Conservation (phyloP, 1,140 invertebrate genomes). For the Asbolus verrucosus region DNA sequence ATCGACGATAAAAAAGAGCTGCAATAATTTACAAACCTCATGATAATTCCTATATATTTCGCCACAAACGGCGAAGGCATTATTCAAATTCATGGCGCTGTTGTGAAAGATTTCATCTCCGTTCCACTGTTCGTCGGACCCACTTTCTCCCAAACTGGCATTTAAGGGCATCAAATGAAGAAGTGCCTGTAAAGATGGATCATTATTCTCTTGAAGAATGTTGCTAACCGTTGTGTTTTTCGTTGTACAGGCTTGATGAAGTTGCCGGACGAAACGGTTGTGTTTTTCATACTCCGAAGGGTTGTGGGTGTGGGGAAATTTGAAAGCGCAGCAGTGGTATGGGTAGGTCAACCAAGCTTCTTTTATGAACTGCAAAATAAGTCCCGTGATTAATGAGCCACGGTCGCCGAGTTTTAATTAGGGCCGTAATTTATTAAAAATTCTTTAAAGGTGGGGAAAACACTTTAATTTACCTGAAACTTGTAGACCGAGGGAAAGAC, state of each 20-base stretch:
- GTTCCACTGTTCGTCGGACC: constrained; percentile 52
- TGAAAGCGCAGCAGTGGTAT: constrained; percentile 91
- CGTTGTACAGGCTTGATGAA: constrained; percentile 58
- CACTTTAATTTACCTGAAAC: constrained; percentile 71
- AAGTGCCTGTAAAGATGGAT: constrained; percentile 43
- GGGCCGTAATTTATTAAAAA: constrained; percentile 3
- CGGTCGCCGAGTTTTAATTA: too few relatives aligned
- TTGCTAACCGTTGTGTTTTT: constrained; percentile 48
- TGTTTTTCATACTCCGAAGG: constrained; percentile 73
- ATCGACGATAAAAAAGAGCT: not conserved
- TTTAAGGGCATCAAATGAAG: constrained; percentile 35
- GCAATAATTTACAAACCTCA: constrained; percentile 51
- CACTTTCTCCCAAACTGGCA: constrained; percentile 28
- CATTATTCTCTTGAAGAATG: constrained; percentile 37
- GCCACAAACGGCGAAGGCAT: constrained; percentile 53
- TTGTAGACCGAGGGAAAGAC: constrained; percentile 87
- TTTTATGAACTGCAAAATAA: constrained; percentile 66
- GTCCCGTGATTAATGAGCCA: constrained; percentile 5
- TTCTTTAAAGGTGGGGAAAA: not conserved
- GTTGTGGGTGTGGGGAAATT: constrained; percentile 82
- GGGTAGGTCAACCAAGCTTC: constrained; percentile 81
- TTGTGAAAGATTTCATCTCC: constrained; percentile 58
- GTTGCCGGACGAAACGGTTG: constrained; percentile 67
- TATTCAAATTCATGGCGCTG: constrained; percentile 47
- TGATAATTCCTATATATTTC: constrained; percentile 58